Evolutionary conservation across 2,888 invertebrate species (phyloP), one percentile per base, ranked within the genome.

Genomic region (Sicus ferrugineus): DNA sequence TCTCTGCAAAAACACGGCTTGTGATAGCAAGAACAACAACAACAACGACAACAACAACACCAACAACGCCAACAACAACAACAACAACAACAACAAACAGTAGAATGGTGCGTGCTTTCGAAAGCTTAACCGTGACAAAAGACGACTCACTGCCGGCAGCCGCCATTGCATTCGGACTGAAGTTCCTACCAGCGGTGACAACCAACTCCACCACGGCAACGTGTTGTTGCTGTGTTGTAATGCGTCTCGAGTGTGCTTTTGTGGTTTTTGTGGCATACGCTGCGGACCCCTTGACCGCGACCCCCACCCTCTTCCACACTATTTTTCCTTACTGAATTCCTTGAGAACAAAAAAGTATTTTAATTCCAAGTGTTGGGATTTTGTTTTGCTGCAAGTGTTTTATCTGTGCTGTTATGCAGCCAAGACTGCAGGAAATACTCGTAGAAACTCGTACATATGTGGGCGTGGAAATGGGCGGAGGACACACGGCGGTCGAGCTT

Each of bases 221-320:
- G 73, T 67, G 73, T 68, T 69, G 66, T 69, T 71, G 70, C 67
- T n/a, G n/a, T n/a, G n/a, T n/a, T 72, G 70, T 70, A 72, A 72
- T 70, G 72, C 71, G 74, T 74, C 73, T 74, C 74, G 70, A 74
- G 74, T 73, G 73, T 72, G 72, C 73, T 73, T 72, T 73, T 54
- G 65, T 54, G 65, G 65, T 38, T 65, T 38, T 54, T n/a, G n/a
- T n/a, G n/a, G 50, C 14, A 6, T 42, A 1, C 42, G 11, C 42
- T 42, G 42, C 16, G 42, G n/a, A n/a, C 42, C 42, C 34, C 34
- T 34, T 34, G 14, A 1, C 14, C 34, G 9, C 34, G 7, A 7
- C 34, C 14, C 34, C 34, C 34, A 9, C 34, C 34, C 34, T 34
- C 34, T 1, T 34, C 34, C 34, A 34, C 2, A 4, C 42, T n/a